Conservation (phyloP, 2,797 vertebrate species). For the Fundulus diaphanus region DNA sequence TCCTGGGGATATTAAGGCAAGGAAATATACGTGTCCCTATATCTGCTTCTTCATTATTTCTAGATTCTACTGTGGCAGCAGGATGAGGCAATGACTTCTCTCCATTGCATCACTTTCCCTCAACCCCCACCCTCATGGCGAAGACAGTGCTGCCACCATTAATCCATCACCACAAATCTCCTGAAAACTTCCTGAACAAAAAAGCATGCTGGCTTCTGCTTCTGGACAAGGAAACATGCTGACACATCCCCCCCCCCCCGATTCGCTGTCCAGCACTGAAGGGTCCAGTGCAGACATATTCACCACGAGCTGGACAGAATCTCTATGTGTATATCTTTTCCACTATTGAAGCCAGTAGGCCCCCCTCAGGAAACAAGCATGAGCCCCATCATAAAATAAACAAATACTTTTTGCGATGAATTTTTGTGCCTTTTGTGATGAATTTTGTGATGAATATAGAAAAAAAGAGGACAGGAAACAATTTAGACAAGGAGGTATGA, state of each 20-base stretch:
- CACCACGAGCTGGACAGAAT: conserved; percentile 33
- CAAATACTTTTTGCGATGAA: too few relatives aligned
- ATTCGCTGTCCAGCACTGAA: conserved; percentile 20
- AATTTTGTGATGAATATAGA: not conserved
- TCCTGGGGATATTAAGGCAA: not conserved
- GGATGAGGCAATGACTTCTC: conserved; percentile 30
- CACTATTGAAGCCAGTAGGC: conserved; percentile 19
- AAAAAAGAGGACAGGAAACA: not conserved
- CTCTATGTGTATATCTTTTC: conserved; percentile 38
- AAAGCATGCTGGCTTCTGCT: conserved; percentile 52
- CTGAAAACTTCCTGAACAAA: conserved; percentile 66
- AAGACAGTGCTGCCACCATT: conserved; percentile 72
- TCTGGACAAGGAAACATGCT: conserved; percentile 12
- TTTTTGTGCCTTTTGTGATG: too few relatives aligned
- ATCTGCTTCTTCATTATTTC: conserved; percentile 5
- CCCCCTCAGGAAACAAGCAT: conserved; percentile 14
- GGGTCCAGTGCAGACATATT: conserved; percentile 26
- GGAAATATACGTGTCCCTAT: not conserved
- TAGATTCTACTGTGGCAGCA: conserved; percentile 16
- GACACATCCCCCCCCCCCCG: not conserved
- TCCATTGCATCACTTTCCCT: conserved; percentile 10
- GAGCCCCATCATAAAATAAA: conserved; percentile 8
- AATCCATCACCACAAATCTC: conserved; percentile 72
- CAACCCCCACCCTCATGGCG: conserved; percentile 28
- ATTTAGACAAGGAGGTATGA: not conserved